Evolutionary conservation across 2,888 invertebrate species (phyloP), one percentile per base, ranked within the genome.

Genomic region (Sphaerophoria rueppellii): DNA sequence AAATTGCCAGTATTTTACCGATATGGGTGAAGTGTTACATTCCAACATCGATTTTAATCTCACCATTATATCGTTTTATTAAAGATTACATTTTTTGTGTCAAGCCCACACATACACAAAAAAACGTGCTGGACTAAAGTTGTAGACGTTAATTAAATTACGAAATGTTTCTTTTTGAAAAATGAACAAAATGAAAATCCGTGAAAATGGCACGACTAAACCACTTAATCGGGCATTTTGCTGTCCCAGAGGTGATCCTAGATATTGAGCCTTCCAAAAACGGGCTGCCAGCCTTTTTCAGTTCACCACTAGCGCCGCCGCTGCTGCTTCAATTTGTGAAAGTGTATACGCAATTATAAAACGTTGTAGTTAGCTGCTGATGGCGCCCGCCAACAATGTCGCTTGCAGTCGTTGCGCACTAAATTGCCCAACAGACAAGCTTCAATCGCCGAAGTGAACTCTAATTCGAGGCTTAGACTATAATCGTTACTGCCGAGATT

Each of bases 91-190:
- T 16, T 11, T n/a, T 14, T 46, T 46, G 32, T 3, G 48, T 35
- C 32, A 65, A 65, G 48, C 65, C 65, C n/a, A 65, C 46, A 48
- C 61, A 32, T 6, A 63, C n/a, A 67, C 24, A 24, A 24, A 24
- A 24, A 24, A 24, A 24, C 24, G 6, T 7, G 9, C 9, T 6
- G 37, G 9, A 11, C 32, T 52, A 34, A 6, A n/a, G 11, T 43
- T 9, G 4, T 50, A 77, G 73, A 73, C 74, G 57, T 80, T 72
- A 80, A 83, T 80, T 80, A 72, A 71, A 80, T 83, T 80, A 83
- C 83, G 80, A 83, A 83, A 83, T 76, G 78, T 55, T 58, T 55
- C 61, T 48, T 24, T 16, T 50, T 48, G 37, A 46, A 60, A 16
- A 9, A 52, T 34, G 5, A 40, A 54, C 63, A 74, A 48, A 50